These are phyloP conservation scores for Heliopora coerulea DNA, from an alignment of 92 coral and sea anemone species.

Conservation along the genomic window DNA sequence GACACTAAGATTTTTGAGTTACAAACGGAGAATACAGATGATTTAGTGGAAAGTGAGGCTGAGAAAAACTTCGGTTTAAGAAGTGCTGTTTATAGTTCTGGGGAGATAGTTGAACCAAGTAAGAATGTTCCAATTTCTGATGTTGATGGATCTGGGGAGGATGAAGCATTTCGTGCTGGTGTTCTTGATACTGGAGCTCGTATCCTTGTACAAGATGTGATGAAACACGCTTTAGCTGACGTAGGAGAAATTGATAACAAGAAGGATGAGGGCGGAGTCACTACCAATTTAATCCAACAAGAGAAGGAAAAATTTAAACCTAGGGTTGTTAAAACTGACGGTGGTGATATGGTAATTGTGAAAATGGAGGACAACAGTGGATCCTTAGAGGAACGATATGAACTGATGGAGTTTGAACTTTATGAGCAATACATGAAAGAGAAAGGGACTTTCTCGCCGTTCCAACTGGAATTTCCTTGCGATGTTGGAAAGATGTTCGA, in stretches of 20 bases:
- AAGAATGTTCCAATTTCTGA: not conserved
- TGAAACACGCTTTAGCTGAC: conserved; percentile 23
- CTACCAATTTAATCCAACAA: no score
- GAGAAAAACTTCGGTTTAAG: not conserved
- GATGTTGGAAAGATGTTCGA: conserved; percentile 24
- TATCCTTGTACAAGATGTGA: conserved; percentile 15
- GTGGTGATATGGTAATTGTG: conserved; percentile 29
- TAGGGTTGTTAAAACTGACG: conserved; percentile 21
- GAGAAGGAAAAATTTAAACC: conserved; percentile 9
- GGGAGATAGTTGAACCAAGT: no score
- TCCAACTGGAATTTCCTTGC: conserved; percentile 35
- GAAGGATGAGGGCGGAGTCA: no score
- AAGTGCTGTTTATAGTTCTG: not conserved
- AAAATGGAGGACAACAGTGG: conserved; percentile 30
- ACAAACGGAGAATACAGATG: no score
- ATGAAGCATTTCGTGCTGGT: not conserved
- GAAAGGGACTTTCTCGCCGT: conserved; percentile 35
- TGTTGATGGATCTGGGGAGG: not conserved
- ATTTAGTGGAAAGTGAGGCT: not conserved
- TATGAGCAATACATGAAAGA: conserved; percentile 43
- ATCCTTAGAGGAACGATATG: conserved; percentile 39
- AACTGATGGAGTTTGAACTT: conserved; percentile 40
- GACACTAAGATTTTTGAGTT: no score
- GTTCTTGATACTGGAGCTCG: conserved; percentile 15
- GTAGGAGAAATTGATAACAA: no score